Percentiles rank a stretch among this genome's conserved stretches.
These are phyloP conservation scores for Luehdorfia chinensis DNA, from an alignment of 1,140 invertebrate genomes.

Conservation along the genomic window DNA sequence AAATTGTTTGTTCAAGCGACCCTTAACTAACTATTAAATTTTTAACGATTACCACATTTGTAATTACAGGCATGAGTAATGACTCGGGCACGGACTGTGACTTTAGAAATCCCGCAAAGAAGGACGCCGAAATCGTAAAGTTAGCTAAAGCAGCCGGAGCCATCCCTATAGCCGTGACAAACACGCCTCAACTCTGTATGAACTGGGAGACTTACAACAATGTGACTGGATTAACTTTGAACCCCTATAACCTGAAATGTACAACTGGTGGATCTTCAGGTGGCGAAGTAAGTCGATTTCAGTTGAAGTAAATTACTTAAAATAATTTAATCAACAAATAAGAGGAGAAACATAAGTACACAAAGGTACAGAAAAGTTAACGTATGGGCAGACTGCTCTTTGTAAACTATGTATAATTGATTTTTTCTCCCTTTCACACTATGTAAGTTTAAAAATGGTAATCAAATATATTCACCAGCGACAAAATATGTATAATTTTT, in stretches of 20 bases:
- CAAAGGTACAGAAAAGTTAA: too few relatives aligned
- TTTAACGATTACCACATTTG: too few relatives aligned
- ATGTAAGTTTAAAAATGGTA: too few relatives aligned
- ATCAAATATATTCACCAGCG: too few relatives aligned
- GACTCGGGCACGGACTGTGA: slow-evolving; percentile 75
- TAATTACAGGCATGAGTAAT: slow-evolving; percentile 75
- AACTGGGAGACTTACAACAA: slow-evolving; percentile 94
- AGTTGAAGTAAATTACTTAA: background rate
- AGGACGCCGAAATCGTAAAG: slow-evolving; percentile 85
- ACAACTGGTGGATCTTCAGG: slow-evolving; percentile 88
- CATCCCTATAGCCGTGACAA: slow-evolving; percentile 92
- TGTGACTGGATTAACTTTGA: slow-evolving; percentile 90
- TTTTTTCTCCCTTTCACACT: too few relatives aligned
- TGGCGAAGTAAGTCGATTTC: slow-evolving; percentile 83
- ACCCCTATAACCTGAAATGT: slow-evolving; percentile 90
- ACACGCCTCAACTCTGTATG: slow-evolving; percentile 94
- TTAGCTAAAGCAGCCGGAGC: slow-evolving; percentile 87
- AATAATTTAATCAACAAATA: background rate
- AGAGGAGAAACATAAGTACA: too few relatives aligned
- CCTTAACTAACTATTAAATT: too few relatives aligned
- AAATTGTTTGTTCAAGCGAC: too few relatives aligned
- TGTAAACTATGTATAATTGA: too few relatives aligned
- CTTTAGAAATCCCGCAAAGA: slow-evolving; percentile 77
- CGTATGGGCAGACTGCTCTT: too few relatives aligned
- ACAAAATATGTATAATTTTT: too few relatives aligned